These are phyloP conservation scores for Camponotus floridanus DNA, from an alignment of 1,140 invertebrate genomes.

Conservation along the genomic window DNA sequence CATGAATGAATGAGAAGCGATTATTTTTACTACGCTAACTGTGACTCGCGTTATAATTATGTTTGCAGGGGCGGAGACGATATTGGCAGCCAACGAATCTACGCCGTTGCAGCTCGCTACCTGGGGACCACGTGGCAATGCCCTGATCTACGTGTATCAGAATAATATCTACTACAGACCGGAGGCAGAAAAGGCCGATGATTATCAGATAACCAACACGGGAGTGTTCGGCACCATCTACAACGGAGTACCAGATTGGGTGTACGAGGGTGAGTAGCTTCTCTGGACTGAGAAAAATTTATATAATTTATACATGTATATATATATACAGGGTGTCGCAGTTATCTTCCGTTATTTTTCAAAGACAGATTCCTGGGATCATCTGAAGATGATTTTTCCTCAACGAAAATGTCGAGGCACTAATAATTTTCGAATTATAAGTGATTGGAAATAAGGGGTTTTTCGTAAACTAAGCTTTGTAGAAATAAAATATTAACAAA, in stretches of 20 bases:
- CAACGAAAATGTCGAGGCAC: no score
- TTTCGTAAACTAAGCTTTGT: no score
- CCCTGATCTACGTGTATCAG: conserved; percentile 91
- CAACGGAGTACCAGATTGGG: conserved; percentile 93
- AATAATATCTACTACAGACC: conserved; percentile 93
- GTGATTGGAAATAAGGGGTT: no score
- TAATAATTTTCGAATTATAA: no score
- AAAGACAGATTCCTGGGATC: no score
- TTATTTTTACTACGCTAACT: background rate
- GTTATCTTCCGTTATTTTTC: no score
- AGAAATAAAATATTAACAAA: no score
- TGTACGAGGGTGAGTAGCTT: conserved; percentile 91
- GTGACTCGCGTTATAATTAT: background rate
- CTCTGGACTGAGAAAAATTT: background rate
- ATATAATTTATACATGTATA: background rate
- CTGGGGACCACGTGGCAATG: conserved; percentile 91
- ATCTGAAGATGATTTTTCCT: no score
- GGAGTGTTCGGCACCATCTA: conserved; percentile 87
- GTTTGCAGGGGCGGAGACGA: conserved; percentile 79
- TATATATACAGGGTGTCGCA: no score
- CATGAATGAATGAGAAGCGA: background rate
- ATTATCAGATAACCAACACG: conserved; percentile 87
- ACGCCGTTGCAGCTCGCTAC: conserved; percentile 88
- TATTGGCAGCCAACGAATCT: conserved; percentile 84
- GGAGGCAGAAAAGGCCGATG: conserved; percentile 83